Evolutionary conservation across 2,888 invertebrate species (phyloP).

Genomic region (Heliconius sara): DNA sequence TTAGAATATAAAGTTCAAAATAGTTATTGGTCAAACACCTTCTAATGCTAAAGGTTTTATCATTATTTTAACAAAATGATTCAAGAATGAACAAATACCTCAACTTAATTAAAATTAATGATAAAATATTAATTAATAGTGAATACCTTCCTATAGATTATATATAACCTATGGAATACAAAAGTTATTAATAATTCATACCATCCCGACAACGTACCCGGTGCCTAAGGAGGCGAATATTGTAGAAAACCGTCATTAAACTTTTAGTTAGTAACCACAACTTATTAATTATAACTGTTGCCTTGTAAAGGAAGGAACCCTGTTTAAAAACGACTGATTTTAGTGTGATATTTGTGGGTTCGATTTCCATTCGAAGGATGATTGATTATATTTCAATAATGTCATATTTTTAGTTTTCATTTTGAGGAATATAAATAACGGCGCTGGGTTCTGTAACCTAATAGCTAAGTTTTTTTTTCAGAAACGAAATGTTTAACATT

Average conservation of each 20-base stretch:
- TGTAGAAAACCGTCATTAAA: constrained; percentile 17
- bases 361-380: neutral
- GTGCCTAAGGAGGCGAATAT: constrained; percentile 12
- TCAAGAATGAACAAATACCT: neutral
- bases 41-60: neutral
- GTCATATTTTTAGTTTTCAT: neutral
- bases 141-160: neutral
- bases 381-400: neutral
- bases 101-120: constrained; percentile 5
- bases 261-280: constrained; percentile 13
- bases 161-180: neutral
- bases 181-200: constrained; percentile 12
- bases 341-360: neutral
- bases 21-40: too few relatives aligned
- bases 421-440: neutral
- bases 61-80: neutral
- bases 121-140: neutral
- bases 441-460: neutral
- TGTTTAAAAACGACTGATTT: neutral
- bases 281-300: constrained; percentile 4
- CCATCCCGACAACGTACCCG: constrained; percentile 10
- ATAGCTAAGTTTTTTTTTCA: too few relatives aligned
- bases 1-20: too few relatives aligned
- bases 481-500: too few relatives aligned
- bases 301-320: neutral